phyloP scores from a whole-genome alignment of 2,113 vertebrate species.

The Cathartes aura region DNA sequence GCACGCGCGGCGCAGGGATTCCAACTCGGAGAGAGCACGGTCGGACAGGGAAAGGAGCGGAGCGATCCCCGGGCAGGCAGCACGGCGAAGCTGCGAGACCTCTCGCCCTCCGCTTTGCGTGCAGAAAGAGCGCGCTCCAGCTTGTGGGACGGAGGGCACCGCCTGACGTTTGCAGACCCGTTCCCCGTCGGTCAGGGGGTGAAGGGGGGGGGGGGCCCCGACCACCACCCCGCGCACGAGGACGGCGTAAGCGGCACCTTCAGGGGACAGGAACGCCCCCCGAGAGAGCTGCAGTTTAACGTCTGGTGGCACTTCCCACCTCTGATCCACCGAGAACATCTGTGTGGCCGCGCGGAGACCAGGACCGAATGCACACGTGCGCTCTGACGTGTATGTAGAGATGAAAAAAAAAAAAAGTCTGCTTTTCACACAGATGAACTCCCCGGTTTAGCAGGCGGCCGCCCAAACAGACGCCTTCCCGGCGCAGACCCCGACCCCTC shows the following conservation, averaged over 20 bases:
- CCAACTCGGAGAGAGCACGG: too few species aligned
- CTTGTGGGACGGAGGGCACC: too few species aligned
- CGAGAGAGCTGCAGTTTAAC: background rate
- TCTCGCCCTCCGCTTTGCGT: too few species aligned
- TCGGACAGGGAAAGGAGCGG: too few species aligned
- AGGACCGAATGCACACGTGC: fast-evolving
- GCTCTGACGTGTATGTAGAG: fast-evolving
- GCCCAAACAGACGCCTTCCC: too few species aligned
- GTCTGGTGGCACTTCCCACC: background rate
- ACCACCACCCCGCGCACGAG: too few species aligned
- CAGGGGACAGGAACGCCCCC: background rate
- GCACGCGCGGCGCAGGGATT: too few species aligned
- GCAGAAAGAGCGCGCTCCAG: too few species aligned
- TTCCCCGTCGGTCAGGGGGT: background rate
- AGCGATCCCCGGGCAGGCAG: too few species aligned
- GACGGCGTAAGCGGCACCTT: background rate
- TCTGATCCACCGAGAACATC: background rate
- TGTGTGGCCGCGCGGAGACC: background rate
- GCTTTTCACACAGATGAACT: background rate
- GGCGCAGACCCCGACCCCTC: too few species aligned
- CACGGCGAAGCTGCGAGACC: too few species aligned
- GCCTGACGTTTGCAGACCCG: too few species aligned
- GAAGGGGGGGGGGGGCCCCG: background rate
- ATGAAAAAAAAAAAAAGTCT: background rate
- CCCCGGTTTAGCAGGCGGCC: background rate